Evolutionary conservation across 2,888 invertebrate species (phyloP).

Genomic region (Belgica antarctica): DNA sequence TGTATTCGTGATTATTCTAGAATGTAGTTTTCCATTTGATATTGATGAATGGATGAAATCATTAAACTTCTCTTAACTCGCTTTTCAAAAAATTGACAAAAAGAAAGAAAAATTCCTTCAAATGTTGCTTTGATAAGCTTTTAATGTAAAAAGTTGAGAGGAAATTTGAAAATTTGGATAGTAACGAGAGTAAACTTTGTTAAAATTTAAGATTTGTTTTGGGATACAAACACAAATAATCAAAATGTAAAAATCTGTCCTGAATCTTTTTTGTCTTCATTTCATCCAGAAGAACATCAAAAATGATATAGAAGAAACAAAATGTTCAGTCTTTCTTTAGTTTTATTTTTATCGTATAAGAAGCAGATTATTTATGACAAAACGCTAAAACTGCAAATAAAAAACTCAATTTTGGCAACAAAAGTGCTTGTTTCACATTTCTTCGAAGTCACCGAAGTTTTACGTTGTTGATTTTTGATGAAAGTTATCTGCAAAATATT

Average conservation of each 20-base stretch:
- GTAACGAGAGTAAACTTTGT: neutral
- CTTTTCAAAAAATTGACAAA: constrained; percentile 11
- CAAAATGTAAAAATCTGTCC: neutral
- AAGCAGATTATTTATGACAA: constrained; percentile 40
- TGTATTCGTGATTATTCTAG: constrained; percentile 38
- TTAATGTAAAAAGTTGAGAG: constrained; percentile 21
- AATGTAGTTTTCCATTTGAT: constrained; percentile 42
- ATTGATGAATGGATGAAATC: constrained; percentile 15
- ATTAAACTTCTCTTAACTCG: neutral
- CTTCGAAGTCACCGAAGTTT: too few relatives aligned
- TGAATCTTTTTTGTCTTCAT: constrained; percentile 8
- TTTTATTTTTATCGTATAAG: constrained; percentile 27
- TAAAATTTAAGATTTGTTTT: neutral
- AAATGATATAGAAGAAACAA: neutral
- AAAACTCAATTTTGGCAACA: constrained; percentile 20
- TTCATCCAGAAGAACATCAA: constrained; percentile 23
- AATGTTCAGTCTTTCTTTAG: constrained; percentile 37
- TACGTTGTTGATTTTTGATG: neutral
- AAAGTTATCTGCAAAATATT: too few relatives aligned
- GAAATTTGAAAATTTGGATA: too few relatives aligned
- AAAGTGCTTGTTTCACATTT: too few relatives aligned
- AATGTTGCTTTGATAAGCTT: constrained; percentile 4
- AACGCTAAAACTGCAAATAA: constrained; percentile 3
- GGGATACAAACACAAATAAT: neutral
- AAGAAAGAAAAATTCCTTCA: constrained; percentile 17